Evolutionary conservation across 2,113 vertebrate species (phyloP).

Genomic region (Mystacornis crossleyi): DNA sequence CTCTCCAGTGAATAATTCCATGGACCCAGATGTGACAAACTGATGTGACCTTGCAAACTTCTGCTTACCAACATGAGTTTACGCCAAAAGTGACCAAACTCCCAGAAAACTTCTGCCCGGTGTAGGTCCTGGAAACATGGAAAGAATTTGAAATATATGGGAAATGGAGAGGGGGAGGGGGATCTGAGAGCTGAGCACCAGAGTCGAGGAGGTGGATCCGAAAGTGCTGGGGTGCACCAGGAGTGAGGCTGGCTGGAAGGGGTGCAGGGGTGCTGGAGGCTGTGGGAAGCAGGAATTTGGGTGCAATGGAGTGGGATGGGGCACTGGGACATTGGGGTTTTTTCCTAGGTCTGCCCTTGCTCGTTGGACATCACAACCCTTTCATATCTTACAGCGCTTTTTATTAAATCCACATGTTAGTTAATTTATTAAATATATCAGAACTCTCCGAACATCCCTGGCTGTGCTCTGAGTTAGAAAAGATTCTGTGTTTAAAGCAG

Average conservation of each 20-base stretch:
- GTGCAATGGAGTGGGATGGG: fast-evolving
- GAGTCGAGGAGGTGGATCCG: fast-evolving
- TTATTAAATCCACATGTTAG: neutral
- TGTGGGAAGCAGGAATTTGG: neutral
- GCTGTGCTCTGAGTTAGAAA: too few species aligned
- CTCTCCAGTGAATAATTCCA: neutral
- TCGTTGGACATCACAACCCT: neutral
- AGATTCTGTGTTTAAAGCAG: neutral
- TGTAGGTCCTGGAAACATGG: neutral
- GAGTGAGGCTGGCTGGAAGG: neutral
- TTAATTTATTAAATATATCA: neutral
- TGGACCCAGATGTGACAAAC: neutral
- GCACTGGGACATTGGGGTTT: neutral
- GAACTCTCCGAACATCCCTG: neutral
- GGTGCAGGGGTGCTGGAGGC: too few species aligned
- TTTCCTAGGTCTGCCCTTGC: neutral
- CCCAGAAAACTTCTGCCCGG: neutral
- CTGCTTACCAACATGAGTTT: fast-evolving
- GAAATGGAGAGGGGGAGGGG: neutral
- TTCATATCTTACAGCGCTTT: neutral
- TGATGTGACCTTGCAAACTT: neutral
- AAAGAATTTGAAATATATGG: neutral
- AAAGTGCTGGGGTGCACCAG: neutral
- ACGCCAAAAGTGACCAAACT: neutral
- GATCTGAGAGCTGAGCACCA: neutral